phyloP scores from a whole-genome alignment of 2,888 invertebrate genomes.

The Heteromyza rotundicornis region DNA sequence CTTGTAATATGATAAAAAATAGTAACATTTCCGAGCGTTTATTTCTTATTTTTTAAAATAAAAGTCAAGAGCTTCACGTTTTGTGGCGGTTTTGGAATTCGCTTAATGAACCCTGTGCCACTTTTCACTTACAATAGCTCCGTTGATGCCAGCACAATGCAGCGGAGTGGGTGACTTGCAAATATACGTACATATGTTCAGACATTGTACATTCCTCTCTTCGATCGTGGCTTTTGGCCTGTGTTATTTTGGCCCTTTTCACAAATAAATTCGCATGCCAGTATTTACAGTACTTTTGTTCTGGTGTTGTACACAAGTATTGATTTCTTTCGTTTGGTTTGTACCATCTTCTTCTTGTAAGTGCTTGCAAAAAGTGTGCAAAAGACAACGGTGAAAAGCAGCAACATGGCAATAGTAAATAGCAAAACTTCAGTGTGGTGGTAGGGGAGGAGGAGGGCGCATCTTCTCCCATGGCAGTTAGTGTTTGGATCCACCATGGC shows the following conservation, averaged over 20 bases:
- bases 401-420: too few species aligned
- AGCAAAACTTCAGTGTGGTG: too few species aligned
- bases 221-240: not conserved
- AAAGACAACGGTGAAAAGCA: too few species aligned
- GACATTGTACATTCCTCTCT: not conserved
- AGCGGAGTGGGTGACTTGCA: not conserved
- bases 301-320: not conserved
- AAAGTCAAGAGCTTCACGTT: not conserved
- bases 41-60: too few species aligned
- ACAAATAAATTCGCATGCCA: not conserved
- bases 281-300: not conserved
- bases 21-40: too few species aligned
- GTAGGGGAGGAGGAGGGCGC: not conserved
- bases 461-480: not conserved
- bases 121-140: not conserved
- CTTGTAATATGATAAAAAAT: too few species aligned
- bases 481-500: not conserved
- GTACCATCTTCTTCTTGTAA: not conserved
- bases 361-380: too few species aligned
- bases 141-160: too few species aligned
- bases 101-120: not conserved
- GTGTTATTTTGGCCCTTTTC: not conserved
- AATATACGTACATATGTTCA: not conserved
- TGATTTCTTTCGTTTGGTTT: not conserved
- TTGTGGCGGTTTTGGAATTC: too few species aligned